phyloP scores from a whole-genome alignment of 1,140 invertebrate species.

The Orchesella cincta region DNA sequence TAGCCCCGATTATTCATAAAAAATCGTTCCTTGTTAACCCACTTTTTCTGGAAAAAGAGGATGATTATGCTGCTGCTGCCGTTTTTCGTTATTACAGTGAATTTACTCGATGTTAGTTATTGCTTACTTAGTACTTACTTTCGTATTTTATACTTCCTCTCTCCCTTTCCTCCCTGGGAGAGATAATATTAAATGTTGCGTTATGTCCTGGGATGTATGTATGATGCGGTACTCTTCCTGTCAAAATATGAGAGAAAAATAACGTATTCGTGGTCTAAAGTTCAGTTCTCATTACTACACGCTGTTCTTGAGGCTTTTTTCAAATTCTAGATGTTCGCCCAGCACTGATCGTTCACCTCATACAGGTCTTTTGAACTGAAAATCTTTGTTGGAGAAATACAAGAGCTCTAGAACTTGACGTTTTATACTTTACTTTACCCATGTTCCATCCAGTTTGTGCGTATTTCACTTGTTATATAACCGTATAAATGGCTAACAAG shows the following conservation, averaged over 20 bases:
- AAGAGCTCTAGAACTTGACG: no score
- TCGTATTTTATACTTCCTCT: not conserved
- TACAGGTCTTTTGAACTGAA: no score
- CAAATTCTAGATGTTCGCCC: no score
- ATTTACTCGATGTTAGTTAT: not conserved
- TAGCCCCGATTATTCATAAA: not conserved
- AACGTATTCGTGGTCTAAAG: conserved; percentile 9
- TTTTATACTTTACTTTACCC: no score
- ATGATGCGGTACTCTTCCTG: conserved; percentile 1
- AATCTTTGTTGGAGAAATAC: not conserved
- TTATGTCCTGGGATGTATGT: not conserved
- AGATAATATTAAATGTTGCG: not conserved
- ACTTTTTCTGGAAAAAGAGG: not conserved
- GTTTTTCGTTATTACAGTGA: not conserved
- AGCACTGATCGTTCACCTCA: no score
- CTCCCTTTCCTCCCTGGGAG: not conserved
- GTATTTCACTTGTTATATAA: not conserved
- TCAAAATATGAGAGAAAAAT: conserved; percentile 23
- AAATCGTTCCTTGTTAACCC: conserved; percentile 19
- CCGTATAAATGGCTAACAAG: not conserved
- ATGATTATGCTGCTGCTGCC: conserved; percentile 11
- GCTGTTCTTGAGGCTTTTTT: conserved; percentile 14
- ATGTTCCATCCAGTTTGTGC: no score
- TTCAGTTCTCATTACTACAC: not conserved
- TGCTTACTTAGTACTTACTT: conserved; percentile 18